Evolutionary conservation across 2,113 vertebrate species (phyloP).

Genomic region (Leptocoma aspasia): DNA sequence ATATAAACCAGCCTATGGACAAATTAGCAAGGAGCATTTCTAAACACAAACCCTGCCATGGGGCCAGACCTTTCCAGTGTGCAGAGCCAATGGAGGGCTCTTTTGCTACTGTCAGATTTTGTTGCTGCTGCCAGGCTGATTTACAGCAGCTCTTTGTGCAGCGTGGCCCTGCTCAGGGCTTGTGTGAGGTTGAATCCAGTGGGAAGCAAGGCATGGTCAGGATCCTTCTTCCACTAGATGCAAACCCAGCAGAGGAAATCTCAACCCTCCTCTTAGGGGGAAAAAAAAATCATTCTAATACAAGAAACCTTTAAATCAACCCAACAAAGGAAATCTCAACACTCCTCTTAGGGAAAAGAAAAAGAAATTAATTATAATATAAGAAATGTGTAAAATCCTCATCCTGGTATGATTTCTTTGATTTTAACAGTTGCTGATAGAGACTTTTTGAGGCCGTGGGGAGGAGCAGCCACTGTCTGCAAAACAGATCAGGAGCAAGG

Average conservation of each 20-base stretch:
- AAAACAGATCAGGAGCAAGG: neutral
- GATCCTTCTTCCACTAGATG: neutral
- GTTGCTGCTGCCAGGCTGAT: conserved; percentile 13
- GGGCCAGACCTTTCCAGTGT: neutral
- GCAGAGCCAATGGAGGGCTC: neutral
- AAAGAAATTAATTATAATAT: too few relatives aligned
- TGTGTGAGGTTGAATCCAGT: neutral
- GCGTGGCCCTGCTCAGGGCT: rapidly evolving
- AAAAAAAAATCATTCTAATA: too few relatives aligned
- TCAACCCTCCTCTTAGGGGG: neutral
- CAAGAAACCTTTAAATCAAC: neutral
- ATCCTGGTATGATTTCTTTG: neutral
- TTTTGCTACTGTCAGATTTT: neutral
- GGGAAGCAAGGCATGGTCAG: neutral
- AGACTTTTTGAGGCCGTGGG: neutral
- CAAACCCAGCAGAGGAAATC: neutral
- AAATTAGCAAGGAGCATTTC: neutral
- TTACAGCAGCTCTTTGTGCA: conserved; percentile 34
- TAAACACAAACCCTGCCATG: neutral
- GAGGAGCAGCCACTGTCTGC: neutral
- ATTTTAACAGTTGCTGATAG: neutral
- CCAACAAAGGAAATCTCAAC: neutral
- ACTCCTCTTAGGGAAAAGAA: neutral
- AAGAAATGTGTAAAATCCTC: neutral
- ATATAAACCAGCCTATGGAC: neutral